Conservation (phyloP, 2,888 invertebrate genomes). For the Ichneumoninae sp. region DNA sequence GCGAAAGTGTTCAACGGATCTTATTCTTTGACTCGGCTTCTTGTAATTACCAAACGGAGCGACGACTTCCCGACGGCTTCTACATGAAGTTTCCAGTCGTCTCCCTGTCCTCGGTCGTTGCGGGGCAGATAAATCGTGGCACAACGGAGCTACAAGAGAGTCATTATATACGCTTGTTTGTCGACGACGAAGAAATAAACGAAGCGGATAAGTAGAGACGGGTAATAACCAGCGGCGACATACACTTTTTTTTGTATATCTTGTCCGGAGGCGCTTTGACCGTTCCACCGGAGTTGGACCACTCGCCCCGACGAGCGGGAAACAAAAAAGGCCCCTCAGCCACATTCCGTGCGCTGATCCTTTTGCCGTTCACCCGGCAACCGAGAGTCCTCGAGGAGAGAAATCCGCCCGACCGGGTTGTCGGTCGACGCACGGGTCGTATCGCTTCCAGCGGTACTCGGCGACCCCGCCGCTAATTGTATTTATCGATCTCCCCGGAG, state of each 20-base stretch:
- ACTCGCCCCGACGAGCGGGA: background rate
- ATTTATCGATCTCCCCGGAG: slow-evolving; percentile 25
- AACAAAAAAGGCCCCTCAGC: background rate
- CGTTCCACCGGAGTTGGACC: background rate
- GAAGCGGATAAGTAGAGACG: slow-evolving; percentile 9
- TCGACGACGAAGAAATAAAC: slow-evolving; percentile 7
- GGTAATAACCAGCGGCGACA: background rate
- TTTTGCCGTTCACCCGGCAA: background rate
- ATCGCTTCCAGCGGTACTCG: slow-evolving; percentile 7
- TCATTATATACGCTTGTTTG: background rate
- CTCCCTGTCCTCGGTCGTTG: background rate
- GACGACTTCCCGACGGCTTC: slow-evolving; percentile 20
- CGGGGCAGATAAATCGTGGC: background rate
- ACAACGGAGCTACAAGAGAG: background rate
- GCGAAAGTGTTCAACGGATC: slow-evolving; percentile 56
- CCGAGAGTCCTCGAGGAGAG: background rate
- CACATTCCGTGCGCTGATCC: background rate
- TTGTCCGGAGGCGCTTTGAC: background rate
- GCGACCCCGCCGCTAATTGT: slow-evolving; percentile 6
- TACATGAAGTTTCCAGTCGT: slow-evolving; percentile 25
- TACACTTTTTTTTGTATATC: background rate
- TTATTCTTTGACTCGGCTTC: slow-evolving; percentile 29
- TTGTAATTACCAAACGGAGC: slow-evolving; percentile 48
- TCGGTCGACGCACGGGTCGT: background rate
- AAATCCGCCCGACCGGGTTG: slow-evolving; percentile 6